Evolutionary conservation across 2,888 invertebrate species (phyloP), one percentile per base, ranked within the genome.

Genomic region (Macrostomum cliftonense): DNA sequence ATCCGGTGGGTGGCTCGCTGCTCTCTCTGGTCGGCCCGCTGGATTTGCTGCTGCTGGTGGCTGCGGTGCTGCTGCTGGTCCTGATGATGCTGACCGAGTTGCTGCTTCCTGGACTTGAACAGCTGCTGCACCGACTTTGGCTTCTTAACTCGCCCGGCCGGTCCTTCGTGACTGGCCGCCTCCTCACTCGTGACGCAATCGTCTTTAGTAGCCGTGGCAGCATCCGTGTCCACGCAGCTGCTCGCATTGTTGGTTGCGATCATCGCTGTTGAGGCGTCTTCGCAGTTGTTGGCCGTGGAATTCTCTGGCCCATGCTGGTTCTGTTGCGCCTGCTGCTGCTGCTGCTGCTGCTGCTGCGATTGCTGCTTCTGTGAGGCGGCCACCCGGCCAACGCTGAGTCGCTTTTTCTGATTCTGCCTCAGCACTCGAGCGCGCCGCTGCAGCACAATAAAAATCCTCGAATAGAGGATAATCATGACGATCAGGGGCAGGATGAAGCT

Each of bases 1-100:
- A 70, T 68, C 7, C 67, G 58, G 50, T 67, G 65, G 14, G 70
- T 70, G 40, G 69, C 68, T 21, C 66, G 54, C 49, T 64, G 62
- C 53, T 70, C 70, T 1, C 66, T 55, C 39, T 63, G 54, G 48
- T 68, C 65, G 5, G 28, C n/a, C 28, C 42, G 49, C 37, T 16
- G 37, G 11, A 28, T 28, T 7, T 28, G 28, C 28, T 28, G 28
- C 28, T 39, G 2, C 7, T 11, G 12, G 11, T 17, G 17, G 17
- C 9, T 4, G 9, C 9, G 28, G 28, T 45, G 40, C 14, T 20
- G 11, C 17, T 45, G 43, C 16, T 12, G 37, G 11, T 28, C 9
- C 28, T 9, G 5, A 9, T 45, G 40, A 14, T 36, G 16, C 28
- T 45, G 49, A n/a, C n/a, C n/a, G n/a, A n/a, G n/a, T 19, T 16